Evolutionary conservation across 2,113 vertebrate species (phyloP).

Genomic region (Halichoerus grypus): DNA sequence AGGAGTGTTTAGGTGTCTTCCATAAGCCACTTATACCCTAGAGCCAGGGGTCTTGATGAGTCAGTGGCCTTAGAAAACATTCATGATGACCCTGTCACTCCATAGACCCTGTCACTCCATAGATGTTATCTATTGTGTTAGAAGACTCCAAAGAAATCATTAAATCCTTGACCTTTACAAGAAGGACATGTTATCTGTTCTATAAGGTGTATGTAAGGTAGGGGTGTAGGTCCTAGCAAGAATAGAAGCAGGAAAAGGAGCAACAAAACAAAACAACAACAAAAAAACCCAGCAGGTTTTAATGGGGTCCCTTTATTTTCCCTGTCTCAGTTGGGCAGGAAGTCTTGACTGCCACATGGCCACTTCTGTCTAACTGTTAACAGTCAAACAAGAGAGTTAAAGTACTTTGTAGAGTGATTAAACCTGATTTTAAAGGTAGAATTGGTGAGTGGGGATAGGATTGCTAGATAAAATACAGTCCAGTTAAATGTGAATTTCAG

Average conservation of each 20-base stretch:
- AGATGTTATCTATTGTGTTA: not conserved
- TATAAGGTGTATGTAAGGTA: not conserved
- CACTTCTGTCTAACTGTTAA: not conserved
- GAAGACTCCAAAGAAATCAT: not conserved
- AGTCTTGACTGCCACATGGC: too few relatives aligned
- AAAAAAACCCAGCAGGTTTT: not conserved
- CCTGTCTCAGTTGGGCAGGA: not conserved
- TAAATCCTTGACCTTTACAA: not conserved
- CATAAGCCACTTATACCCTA: not conserved
- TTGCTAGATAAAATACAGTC: not conserved
- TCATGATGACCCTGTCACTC: not conserved
- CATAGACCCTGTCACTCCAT: not conserved
- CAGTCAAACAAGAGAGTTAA: not conserved
- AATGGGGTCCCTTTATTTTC: not conserved
- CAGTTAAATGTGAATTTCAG: not conserved
- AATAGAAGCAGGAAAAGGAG: not conserved
- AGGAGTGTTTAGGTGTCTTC: not conserved
- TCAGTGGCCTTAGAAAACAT: not conserved
- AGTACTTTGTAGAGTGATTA: not conserved
- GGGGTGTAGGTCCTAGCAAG: not conserved
- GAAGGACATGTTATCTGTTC: not conserved
- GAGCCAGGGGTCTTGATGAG: not conserved
- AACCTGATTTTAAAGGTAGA: not conserved
- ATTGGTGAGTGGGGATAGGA: not conserved
- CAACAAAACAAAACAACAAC: not conserved